Evolutionary conservation across 2,797 vertebrate species (phyloP), one percentile per base, ranked within the genome.

Genomic region (Pampus argenteus): DNA sequence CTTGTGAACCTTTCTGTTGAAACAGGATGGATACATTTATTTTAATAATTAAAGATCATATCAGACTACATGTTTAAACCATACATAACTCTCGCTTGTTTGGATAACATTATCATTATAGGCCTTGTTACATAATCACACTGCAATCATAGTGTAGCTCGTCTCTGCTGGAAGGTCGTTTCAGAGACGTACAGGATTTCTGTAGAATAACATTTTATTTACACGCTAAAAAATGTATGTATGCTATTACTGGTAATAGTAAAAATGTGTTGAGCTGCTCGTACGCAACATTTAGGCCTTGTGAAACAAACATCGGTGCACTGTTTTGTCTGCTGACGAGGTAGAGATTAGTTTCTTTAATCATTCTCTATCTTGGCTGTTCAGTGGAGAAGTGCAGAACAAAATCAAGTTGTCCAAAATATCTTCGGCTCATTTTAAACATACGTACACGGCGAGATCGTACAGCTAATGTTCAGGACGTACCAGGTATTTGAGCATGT

Each of bases 321-420:
- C 51, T 40, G 51, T 65, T 55, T 15, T 67, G 70, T 58, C 76
- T 79, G 69, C 34, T 76, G 62, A 55, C 76, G 86, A 89, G 86
- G 87, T 88, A 85, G 85, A 85, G 79, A 64, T 60, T 0, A 44
- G 65, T 50, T 71, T 75, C 79, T 45, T 49, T 65, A 20, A 47
- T 18, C 42, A 8, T 67, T 28, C 15, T 63, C 15, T 50, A 23
- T 36, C 26, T n/a, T 60, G 6, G 8, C 47, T 28, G 15, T 22
- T 40, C 13, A 20, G 9, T 11, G n/a, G 36, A 36, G 13, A 36
- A n/a, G n/a, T 34, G 28, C 22, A 14, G 18, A 14, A 15, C 36
- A 60, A 34, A 55, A 55, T 20, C 29, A 55, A 9, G 17, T 15
- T 34, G 34, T 63, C 38, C 49, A 26, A 45, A 69, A 29, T 11